Base-by-base conservation (phyloP, 2,113 vertebrate species). In the Eudyptes chrysolophus region DNA sequence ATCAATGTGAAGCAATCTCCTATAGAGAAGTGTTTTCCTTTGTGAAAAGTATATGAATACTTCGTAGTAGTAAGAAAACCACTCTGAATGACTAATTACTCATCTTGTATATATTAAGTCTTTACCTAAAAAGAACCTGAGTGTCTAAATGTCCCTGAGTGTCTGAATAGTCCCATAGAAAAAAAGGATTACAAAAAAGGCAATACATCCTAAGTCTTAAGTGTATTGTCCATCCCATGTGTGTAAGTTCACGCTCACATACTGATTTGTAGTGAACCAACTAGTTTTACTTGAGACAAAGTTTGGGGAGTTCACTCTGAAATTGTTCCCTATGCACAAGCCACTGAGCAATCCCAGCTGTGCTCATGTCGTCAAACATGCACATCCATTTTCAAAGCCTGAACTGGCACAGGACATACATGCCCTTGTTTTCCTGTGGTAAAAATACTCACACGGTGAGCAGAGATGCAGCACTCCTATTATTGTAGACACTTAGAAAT, bases 401-500 rank as follows among this genome's bases (percentile, higher is more conserved):
- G 49, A 40, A 2, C 5, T 11, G 4, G 16, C 46, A 69, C 4
- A 52, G 40, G 21, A 69, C 22, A 61, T 3, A 51, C 2, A 10
- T 1, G 51, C 3, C 42, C 13, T 52, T 5, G 0, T 15, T n/a
- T 68, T 16, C 14, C 16, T 52, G 21, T 18, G 34, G 40, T 16
- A 48, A 49, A 69, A 87, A 44, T 6, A 62, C 5, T 69, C 42
- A 46, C 10, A 75, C 5, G 48, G 52, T 4, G 3, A 72, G 13
- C 29, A 69, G 24, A 86, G 20, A 80, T 22, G 19, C 11, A 58
- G 36, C 22, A 60, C 6, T 58, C 11, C 12, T 17, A 14, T 55
- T 57, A 34, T 29, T 92, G 38, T 32, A 84, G 51, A 52, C 36
- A 54, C 16, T 36, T 10, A 22, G 29, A 78, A 82, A 78, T 52